Percentiles rank a stretch among this genome's conserved stretches.
These are phyloP conservation scores for Galeopterus variegatus DNA, from an alignment of 2,113 vertebrate genomes.

Conservation along the genomic window DNA sequence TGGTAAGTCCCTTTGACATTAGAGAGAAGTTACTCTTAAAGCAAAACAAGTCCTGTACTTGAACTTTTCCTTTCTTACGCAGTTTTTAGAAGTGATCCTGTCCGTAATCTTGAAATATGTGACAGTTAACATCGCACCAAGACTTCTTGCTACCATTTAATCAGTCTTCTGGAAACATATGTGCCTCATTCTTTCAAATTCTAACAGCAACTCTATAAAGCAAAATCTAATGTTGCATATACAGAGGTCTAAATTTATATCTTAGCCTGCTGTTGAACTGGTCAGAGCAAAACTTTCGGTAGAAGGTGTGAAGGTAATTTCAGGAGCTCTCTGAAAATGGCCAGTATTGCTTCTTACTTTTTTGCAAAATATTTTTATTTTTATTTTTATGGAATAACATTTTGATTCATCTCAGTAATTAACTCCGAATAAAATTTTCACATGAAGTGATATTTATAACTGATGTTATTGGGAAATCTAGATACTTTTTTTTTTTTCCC, in stretches of 20 bases:
- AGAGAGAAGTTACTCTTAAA: background rate
- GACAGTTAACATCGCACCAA: constrained; percentile 46
- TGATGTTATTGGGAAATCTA: background rate
- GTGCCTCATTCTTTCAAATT: constrained; percentile 44
- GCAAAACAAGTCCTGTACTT: background rate
- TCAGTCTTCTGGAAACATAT: constrained; percentile 9
- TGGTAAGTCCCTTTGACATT: background rate
- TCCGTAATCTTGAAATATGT: constrained; percentile 35
- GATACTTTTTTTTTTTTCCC: background rate
- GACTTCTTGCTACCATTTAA: constrained; percentile 47
- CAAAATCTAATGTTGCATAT: constrained; percentile 43
- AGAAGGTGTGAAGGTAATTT: background rate
- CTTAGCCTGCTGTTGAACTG: background rate
- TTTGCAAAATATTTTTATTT: constrained; percentile 36
- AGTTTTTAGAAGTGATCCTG: constrained; percentile 46
- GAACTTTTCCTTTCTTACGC: constrained; percentile 24
- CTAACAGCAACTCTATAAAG: constrained; percentile 61
- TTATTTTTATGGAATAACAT: constrained; percentile 31
- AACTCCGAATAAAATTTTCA: constrained; percentile 37
- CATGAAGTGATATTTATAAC: background rate
- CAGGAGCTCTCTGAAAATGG: constrained; percentile 42
- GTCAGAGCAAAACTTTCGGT: constrained; percentile 7
- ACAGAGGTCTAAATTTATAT: constrained; percentile 6
- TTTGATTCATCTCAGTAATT: constrained; percentile 41
- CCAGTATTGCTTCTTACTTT: constrained; percentile 25